Evolutionary conservation across 2,113 vertebrate species (phyloP).

Genomic region (Circaetus cinerascens): DNA sequence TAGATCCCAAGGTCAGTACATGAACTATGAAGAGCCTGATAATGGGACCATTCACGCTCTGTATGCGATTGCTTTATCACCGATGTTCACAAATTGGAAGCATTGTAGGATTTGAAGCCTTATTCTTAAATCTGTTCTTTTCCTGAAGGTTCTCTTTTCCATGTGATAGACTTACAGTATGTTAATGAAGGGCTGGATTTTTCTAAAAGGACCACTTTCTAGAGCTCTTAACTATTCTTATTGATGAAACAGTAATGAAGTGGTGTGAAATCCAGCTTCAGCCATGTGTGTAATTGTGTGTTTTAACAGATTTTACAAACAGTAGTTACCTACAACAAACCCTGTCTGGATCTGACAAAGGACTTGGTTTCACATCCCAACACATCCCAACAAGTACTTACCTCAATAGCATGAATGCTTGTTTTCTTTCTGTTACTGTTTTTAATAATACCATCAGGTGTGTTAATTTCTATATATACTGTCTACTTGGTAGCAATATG

Average conservation of each 20-base stretch:
- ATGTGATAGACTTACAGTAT: not conserved
- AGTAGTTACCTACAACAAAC: not conserved
- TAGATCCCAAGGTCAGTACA: slow-evolving; percentile 74
- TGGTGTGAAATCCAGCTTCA: not conserved
- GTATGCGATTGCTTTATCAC: not conserved
- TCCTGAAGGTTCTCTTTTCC: not conserved
- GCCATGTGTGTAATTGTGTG: not conserved
- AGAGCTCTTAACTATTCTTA: not conserved
- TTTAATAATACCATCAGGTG: not conserved
- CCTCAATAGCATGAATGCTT: not conserved
- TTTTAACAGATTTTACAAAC: not conserved
- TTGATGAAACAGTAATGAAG: not conserved
- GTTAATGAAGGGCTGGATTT: not conserved
- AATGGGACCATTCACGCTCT: not conserved
- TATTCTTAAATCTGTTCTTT: not conserved
- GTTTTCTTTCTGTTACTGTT: not conserved
- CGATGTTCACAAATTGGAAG: not conserved
- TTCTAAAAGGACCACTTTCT: not conserved
- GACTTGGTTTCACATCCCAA: not conserved
- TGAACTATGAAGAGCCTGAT: not conserved
- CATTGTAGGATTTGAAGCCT: not conserved
- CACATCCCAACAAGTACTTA: not conserved
- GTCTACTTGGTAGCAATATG: not conserved
- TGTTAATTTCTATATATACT: not conserved
- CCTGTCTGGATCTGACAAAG: not conserved